A percentile compares a stretch with the other conserved stretches of the same genome.
phyloP scores from a whole-genome alignment of 2,888 invertebrate species.

The Salticus scenicus region DNA sequence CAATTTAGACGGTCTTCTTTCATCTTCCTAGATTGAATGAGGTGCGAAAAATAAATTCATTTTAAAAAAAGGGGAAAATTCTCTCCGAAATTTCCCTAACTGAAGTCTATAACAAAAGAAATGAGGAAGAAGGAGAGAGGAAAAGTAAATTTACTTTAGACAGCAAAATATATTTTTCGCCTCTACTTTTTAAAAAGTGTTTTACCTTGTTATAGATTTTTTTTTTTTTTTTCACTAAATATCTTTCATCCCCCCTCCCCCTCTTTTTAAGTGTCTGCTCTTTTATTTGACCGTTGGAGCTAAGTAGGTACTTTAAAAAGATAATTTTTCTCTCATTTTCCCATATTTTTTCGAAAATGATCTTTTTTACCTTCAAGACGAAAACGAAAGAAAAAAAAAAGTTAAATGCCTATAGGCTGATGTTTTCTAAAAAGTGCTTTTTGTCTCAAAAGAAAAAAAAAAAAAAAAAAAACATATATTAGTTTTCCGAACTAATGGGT shows the following conservation, averaged over 20 bases:
- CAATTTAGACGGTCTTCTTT: background rate
- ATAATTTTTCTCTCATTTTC: constrained; percentile 38
- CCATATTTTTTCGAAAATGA: background rate
- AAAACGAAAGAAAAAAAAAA: constrained; percentile 10
- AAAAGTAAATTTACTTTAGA: background rate
- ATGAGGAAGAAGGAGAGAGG: background rate
- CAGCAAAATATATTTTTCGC: background rate
- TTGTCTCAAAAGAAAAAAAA: background rate
- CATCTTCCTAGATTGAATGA: background rate
- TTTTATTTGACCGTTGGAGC: constrained; percentile 53
- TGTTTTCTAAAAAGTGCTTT: background rate
- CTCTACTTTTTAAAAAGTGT: constrained; percentile 3
- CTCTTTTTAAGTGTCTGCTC: constrained; percentile 16
- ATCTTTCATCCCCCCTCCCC: background rate
- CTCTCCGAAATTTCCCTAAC: background rate
- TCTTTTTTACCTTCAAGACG: background rate
- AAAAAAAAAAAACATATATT: no score
- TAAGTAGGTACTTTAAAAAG: constrained; percentile 58
- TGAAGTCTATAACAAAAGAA: background rate
- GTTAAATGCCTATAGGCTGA: background rate
- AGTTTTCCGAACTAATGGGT: background rate
- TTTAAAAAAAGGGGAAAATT: background rate
- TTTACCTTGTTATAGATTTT: background rate
- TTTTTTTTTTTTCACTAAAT: constrained; percentile 5
- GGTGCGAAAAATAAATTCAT: background rate